phyloP scores from a whole-genome alignment of 64 coral and sea anemone genomes.

The Acropora tenuis region DNA sequence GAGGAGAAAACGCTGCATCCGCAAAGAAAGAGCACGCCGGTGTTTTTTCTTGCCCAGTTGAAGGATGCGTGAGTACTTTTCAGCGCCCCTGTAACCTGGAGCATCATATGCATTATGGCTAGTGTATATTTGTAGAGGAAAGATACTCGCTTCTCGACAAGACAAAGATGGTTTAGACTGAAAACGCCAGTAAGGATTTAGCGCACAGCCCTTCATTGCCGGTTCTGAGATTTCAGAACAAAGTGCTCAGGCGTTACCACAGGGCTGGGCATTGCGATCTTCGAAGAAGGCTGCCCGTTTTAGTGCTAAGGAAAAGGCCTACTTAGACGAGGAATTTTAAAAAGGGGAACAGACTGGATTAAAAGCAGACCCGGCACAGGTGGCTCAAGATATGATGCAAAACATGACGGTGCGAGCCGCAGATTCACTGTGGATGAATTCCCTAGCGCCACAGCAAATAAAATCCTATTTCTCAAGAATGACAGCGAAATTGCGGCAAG shows the following conservation, averaged over 20 bases:
- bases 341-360: conserved; percentile 63
- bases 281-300: conserved; percentile 52
- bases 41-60: conserved; percentile 60
- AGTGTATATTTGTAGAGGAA: conserved; percentile 48
- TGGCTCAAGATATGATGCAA: conserved; percentile 60
- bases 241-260: not conserved
- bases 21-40: not conserved
- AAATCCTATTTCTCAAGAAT: conserved; percentile 71
- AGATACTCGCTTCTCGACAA: conserved; percentile 41
- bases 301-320: conserved; percentile 48
- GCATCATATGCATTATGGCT: conserved; percentile 53
- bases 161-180: conserved; percentile 46
- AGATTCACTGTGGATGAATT: conserved; percentile 52
- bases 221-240: not conserved
- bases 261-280: conserved; percentile 56
- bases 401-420: conserved; percentile 20
- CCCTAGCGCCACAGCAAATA: conserved; percentile 57
- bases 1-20: not conserved
- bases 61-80: conserved; percentile 58
- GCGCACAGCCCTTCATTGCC: conserved; percentile 37
- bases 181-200: conserved; percentile 47
- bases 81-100: conserved; percentile 46
- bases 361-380: conserved; percentile 58
- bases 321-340: conserved; percentile 74
- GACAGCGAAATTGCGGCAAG: conserved; percentile 33